Base-by-base conservation (phyloP, 2,888 invertebrate species). In the Thumatha senex region DNA sequence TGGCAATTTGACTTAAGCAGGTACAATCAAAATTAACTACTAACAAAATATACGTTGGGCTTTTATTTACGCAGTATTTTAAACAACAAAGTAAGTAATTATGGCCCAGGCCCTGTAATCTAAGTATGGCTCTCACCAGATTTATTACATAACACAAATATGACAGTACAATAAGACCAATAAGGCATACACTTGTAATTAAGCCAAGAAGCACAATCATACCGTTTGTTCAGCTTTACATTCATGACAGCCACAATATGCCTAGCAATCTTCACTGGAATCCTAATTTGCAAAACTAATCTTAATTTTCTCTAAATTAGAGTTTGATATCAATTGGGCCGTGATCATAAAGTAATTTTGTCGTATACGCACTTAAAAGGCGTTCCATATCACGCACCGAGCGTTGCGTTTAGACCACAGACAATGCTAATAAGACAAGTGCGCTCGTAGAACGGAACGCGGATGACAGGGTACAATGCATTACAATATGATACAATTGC, bases 371-470 rank as follows among this genome's bases (percentile, higher is more conserved):
- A 80, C 82, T 74, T 79, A 84, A 80, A 82, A 82, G 83, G 85
- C 81, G 79, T 77, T 80, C 80, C 78, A 77, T 78, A 84, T 84
- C 84, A 85, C 82, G 80, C 83, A 76, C 73, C 62, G 74, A 78
- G 74, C 74, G 74, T 74, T 76, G 75, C 74, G 74, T 78, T 79
- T 76, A 67, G 72, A 75, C 67, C 61, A 73, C 78, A 76, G 72
- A 85, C 86, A 84, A 85, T 84, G 82, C 81, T 85, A 84, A 85
- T 84, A 82, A 78, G 83, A 82, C 84, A 84, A 80, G 79, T 76
- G 74, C 61, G 60, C 52, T 72, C 73, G 78, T 76, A 72, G 73
- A 82, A 80, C 58, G 75, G 73, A 81, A 81, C 79, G 73, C 70
- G 70, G 76, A 80, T 84, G 86, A 86, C 85, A 84, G 76, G 56